Base-by-base conservation (phyloP, 2,113 vertebrate species). In the Struthidea cinerea region DNA sequence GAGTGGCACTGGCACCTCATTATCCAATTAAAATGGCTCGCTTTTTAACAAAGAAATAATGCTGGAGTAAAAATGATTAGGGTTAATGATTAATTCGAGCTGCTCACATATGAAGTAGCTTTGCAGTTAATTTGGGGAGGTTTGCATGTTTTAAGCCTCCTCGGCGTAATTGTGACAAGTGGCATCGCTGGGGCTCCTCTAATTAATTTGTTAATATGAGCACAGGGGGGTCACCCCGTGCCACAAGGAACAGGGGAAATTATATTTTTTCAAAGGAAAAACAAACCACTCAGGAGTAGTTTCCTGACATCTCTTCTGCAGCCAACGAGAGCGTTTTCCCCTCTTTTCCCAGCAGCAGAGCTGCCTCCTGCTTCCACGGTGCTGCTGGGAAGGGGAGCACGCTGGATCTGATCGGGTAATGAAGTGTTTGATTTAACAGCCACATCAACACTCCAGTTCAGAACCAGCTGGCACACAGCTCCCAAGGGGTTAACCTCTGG, bases 41-140 rank as follows among this genome's bases (percentile, higher is more conserved):
- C 49, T 57, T 87, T 77, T 90, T 82, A 91, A 87, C 73, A 91
- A 92, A 87, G 93, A 88, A 90, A 89, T 55, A 33, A 90, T 35
- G 78, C 42, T 5, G 4, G 73, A 68, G 86, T 56, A 52, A 77
- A 86, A 91, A 73, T 73, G 56, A 96, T 91, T 89, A 89, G 61
- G 61, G 65, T 70, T 90, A 96, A 93, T 84, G 74, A 95, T 97
- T 90, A 81, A 94, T 89, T 92, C 28, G 68, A 83, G 84, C 81
- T 83, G 68, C 53, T 93, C 60, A 22, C 14, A 75, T 63, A 88
- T 23, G 76, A 90, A 94, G 84, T 39, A 24, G 83, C 65, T 84
- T 44, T 33, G 65, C 84, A 95, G 86, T 86, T 94, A 68, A 93
- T 87, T 79, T 49, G 84, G 88, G 87, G 78, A 90, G 69, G 65